phyloP scores from a whole-genome alignment of 1,140 invertebrate genomes.

The Macrobrachium nipponense region DNA sequence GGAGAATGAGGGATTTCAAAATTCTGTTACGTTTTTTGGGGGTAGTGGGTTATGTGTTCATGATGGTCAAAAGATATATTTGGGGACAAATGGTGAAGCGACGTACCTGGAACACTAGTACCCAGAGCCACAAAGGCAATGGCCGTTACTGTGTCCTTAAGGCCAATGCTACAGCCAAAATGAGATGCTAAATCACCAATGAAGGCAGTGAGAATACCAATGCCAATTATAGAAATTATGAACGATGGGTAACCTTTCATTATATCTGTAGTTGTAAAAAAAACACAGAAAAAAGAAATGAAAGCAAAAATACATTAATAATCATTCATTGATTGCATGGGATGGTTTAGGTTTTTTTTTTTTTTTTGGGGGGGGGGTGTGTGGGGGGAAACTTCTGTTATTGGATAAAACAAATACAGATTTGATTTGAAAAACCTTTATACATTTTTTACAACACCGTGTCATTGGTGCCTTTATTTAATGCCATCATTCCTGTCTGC shows the following conservation, averaged over 20 bases:
- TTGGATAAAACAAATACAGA: too few species aligned
- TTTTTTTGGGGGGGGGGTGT: too few species aligned
- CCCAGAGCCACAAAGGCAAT: constrained; percentile 78
- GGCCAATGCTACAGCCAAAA: constrained; percentile 77
- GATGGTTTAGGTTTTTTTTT: not conserved
- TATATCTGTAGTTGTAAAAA: constrained; percentile 64
- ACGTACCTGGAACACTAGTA: constrained; percentile 76
- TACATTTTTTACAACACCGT: too few species aligned
- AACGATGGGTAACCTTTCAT: constrained; percentile 77
- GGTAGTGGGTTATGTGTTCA: not conserved
- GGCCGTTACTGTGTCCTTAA: constrained; percentile 77
- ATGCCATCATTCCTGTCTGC: too few species aligned
- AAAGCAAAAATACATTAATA: too few species aligned
- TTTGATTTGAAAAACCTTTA: too few species aligned
- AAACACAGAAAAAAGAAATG: constrained; percentile 1
- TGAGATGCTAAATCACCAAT: constrained; percentile 78
- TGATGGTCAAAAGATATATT: not conserved
- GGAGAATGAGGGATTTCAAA: too few species aligned
- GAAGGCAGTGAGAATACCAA: constrained; percentile 77
- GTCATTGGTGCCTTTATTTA: too few species aligned
- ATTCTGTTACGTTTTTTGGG: too few species aligned
- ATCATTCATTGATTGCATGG: too few species aligned
- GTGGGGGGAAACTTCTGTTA: not conserved
- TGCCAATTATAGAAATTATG: constrained; percentile 73
- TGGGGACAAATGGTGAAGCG: not conserved